Base-by-base conservation (phyloP, 2,797 vertebrate genomes). In the Netta rufina region DNA sequence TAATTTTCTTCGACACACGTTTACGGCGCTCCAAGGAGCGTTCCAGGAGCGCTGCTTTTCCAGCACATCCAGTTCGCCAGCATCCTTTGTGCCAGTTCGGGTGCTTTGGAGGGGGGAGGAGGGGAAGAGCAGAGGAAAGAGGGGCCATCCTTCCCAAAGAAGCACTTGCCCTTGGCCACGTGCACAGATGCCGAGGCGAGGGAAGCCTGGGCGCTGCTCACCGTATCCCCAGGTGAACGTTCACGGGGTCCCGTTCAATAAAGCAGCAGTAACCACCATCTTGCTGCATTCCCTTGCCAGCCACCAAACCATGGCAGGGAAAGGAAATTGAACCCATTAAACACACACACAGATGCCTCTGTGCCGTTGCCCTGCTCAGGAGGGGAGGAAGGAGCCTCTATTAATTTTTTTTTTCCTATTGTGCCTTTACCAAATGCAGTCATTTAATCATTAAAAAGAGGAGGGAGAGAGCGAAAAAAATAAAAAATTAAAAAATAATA, bases 321-420 rank as follows among this genome's bases (percentile, higher is more conserved):
- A 82, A 96, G 95, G 96, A 97, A 97, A 97, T 95, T 94, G 94
- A 95, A 88, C 89, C 87, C 93, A 96, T 97, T 97, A 97, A 96
- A 96, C 92, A 93, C 43, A 36, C 67, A 28, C 85, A 54, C 92
- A 95, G 94, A 95, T 82, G 89, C 92, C 67, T 93, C 83, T 66
- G 86, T 82, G 90, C 85, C 53, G 2, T 74, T 93, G 93, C 56
- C 74, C 78, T 5, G 1, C 93, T 80, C 75, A 45, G 78, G 73
- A 95, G 67, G 18, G 67, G 66, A 95, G 12, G 88, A 70, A 73
- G 71, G 28, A 90, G 43, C 36, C 8, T 47, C 83, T 60, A 86
- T 89, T 94, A 90, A 66, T 87, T 58, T 65, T 72, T 65, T 72
- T 87, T 75, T 73, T 82, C 60, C 85, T 93, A 30, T 85, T 65